phyloP scores from a whole-genome alignment of 1,140 invertebrate genomes.

The Aleiodes sp. region DNA sequence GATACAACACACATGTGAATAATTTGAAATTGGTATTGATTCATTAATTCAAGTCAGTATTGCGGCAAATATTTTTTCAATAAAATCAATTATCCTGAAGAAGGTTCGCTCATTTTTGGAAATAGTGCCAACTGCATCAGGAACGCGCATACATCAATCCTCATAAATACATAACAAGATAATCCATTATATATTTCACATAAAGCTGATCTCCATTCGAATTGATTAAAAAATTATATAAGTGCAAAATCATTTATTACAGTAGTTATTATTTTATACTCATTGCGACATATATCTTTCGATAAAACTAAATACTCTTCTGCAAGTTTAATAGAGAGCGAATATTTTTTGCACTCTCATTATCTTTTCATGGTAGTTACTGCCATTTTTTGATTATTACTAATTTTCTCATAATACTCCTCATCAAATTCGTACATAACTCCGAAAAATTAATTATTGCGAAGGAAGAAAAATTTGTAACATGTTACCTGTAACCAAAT shows the following conservation, averaged over 20 bases:
- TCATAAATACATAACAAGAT: no score
- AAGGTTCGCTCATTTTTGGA: neutral
- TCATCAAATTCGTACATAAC: neutral
- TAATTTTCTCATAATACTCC: neutral
- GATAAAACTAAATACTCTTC: neutral
- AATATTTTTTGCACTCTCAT: neutral
- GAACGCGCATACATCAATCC: neutral
- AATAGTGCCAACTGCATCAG: constrained; percentile 17
- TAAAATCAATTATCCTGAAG: neutral
- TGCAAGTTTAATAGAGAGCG: neutral
- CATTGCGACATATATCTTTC: neutral
- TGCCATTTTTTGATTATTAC: neutral
- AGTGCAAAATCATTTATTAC: no score
- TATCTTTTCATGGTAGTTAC: neutral
- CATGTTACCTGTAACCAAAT: constrained; percentile 61
- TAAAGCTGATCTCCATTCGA: constrained; percentile 7
- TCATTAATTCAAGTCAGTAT: no score
- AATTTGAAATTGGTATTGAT: no score
- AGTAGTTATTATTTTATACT: no score
- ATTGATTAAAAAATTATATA: no score
- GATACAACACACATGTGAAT: no score
- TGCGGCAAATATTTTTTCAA: constrained; percentile 4
- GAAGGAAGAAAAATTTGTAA: constrained; percentile 33
- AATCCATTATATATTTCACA: neutral
- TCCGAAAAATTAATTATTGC: neutral